phyloP scores from a whole-genome alignment of 2,888 invertebrate genomes.

The Philopedon plagiatum region DNA sequence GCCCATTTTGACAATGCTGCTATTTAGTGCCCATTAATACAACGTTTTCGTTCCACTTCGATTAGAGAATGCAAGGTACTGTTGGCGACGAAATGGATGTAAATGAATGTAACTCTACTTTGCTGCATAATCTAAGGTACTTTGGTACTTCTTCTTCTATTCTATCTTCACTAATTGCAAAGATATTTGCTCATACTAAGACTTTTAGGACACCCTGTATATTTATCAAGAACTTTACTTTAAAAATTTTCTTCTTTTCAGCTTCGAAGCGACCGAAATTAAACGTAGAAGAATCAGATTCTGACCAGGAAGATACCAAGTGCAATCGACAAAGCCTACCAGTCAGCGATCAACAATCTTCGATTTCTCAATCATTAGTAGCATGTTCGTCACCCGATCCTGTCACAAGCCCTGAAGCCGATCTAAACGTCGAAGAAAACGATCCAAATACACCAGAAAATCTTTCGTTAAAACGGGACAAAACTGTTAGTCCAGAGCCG shows the following conservation, averaged over 20 bases:
- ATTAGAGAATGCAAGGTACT: no score
- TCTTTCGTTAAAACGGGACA: slow-evolving; percentile 79
- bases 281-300: slow-evolving; percentile 70
- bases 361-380: slow-evolving; percentile 55
- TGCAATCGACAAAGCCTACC: slow-evolving; percentile 51
- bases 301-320: slow-evolving; percentile 66
- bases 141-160: no score
- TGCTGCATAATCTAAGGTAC: no score
- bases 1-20: no score
- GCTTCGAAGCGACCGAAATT: slow-evolving; percentile 69
- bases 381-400: slow-evolving; percentile 65
- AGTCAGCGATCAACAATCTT: slow-evolving; percentile 23
- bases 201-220: no score
- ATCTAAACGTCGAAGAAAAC: slow-evolving; percentile 73
- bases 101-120: no score
- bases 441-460: slow-evolving; percentile 80
- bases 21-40: no score
- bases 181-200: no score
- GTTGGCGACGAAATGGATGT: no score
- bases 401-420: slow-evolving; percentile 65
- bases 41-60: no score
- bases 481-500: slow-evolving; percentile 71
- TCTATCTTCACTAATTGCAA: no score
- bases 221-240: no score
- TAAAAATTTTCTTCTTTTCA: slow-evolving; percentile 60